Conservation (phyloP, 2,113 vertebrate genomes). For the Chaenogobius annularis region DNA sequence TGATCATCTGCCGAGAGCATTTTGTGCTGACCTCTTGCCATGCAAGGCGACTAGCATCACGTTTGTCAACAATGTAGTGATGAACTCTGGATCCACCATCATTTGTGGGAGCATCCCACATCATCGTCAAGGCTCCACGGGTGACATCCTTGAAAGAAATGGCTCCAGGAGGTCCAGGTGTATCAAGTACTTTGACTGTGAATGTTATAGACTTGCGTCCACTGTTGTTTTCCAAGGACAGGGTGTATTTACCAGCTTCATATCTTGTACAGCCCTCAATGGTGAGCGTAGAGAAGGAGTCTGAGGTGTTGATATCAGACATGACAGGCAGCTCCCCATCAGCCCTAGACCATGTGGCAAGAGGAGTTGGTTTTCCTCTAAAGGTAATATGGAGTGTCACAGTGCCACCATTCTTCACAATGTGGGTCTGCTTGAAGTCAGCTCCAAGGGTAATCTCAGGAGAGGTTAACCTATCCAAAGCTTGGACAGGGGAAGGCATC, state of each 20-base stretch:
- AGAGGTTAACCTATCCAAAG: conserved; percentile 88
- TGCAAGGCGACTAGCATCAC: conserved; percentile 92
- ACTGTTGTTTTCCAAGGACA: conserved; percentile 94
- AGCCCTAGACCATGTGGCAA: conserved; percentile 89
- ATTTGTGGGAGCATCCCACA: conserved; percentile 93
- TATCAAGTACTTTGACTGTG: conserved; percentile 94
- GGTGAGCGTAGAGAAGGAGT: conserved; percentile 89
- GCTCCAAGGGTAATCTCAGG: conserved; percentile 95
- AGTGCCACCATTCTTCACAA: conserved; percentile 88
- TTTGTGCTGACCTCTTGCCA: conserved; percentile 92
- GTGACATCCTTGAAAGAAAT: conserved; percentile 95
- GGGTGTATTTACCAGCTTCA: conserved; percentile 93
- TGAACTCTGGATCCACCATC: conserved; percentile 92
- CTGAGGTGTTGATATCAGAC: conserved; percentile 89
- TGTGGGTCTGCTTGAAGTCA: conserved; percentile 94
- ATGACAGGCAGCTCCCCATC: conserved; percentile 88
- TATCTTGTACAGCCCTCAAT: conserved; percentile 92
- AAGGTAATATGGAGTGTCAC: conserved; percentile 88
- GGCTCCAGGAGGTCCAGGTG: conserved; percentile 91
- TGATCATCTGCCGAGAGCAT: conserved; percentile 89
- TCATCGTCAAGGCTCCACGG: conserved; percentile 86
- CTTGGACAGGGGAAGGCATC: conserved; percentile 84
- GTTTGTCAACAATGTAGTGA: conserved; percentile 92
- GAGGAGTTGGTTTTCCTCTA: conserved; percentile 88
- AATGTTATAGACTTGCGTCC: conserved; percentile 92